phyloP scores from a whole-genome alignment of 2,888 invertebrate genomes.

The Chelonus formosanus region DNA sequence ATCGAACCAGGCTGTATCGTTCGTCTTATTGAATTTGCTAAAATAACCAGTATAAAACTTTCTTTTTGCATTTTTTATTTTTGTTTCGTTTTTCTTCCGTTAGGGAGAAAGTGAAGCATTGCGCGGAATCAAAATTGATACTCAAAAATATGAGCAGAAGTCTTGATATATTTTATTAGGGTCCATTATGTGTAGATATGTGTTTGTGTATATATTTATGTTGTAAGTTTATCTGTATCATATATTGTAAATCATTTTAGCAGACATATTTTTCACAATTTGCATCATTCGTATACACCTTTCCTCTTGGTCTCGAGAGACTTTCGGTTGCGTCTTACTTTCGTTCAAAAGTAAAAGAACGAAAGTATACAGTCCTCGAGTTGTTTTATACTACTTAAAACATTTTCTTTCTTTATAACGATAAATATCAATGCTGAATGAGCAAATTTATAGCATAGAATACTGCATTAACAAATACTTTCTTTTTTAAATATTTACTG shows the following conservation, averaged over 20 bases:
- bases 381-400: neutral
- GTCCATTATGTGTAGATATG: slow-evolving; percentile 11
- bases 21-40: slow-evolving; percentile 60
- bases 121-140: slow-evolving; percentile 27
- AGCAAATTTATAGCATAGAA: too few species aligned
- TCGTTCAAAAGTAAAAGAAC: neutral
- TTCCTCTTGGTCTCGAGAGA: slow-evolving; percentile 9
- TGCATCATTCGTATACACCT: slow-evolving; percentile 32
- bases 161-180: too few species aligned
- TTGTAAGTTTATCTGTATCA: slow-evolving; percentile 4
- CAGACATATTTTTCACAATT: slow-evolving; percentile 36
- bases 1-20: slow-evolving; percentile 58
- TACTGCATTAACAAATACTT: too few species aligned
- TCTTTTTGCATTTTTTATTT: slow-evolving; percentile 17
- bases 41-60: slow-evolving; percentile 6
- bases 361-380: neutral
- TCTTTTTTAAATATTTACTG: too few species aligned
- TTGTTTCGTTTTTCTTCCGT: neutral
- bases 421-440: too few species aligned
- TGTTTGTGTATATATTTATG: neutral
- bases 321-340: slow-evolving; percentile 21
- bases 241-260: slow-evolving; percentile 32
- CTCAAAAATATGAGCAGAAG: neutral
- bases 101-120: neutral
- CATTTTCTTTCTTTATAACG: too few species aligned